phyloP scores from a whole-genome alignment of 2,888 invertebrate species.

The Cyrtodaria siliqua region DNA sequence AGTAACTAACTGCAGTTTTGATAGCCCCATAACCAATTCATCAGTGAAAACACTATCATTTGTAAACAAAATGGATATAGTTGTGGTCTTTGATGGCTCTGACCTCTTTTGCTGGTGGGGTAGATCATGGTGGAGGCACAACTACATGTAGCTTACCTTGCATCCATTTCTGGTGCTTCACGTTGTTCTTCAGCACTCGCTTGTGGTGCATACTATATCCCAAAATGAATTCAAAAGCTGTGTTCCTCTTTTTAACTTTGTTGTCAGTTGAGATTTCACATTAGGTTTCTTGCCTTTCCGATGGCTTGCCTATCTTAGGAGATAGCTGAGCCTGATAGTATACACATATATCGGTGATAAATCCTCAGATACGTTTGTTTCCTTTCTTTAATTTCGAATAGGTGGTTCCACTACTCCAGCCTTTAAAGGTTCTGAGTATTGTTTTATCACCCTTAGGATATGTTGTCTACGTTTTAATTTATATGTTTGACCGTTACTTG shows the following conservation, averaged over 20 bases:
- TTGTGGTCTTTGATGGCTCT: not conserved
- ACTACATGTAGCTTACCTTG: constrained; percentile 17
- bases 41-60: constrained; percentile 32
- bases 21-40: constrained; percentile 44
- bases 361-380: too few species aligned
- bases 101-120: not conserved
- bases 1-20: constrained; percentile 34
- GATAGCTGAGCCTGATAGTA: too few species aligned
- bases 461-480: too few species aligned
- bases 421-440: too few species aligned
- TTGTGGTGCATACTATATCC: constrained; percentile 29
- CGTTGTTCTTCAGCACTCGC: not conserved
- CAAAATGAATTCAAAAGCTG: constrained; percentile 24
- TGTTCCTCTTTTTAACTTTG: constrained; percentile 34
- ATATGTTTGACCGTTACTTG: too few species aligned
- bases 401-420: too few species aligned
- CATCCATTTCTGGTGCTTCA: constrained; percentile 18
- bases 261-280: constrained; percentile 19
- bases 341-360: too few species aligned
- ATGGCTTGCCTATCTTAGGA: too few species aligned
- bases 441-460: too few species aligned
- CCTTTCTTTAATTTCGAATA: too few species aligned
- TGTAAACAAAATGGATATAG: constrained; percentile 30
- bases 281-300: constrained; percentile 35
- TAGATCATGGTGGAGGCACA: constrained; percentile 29